phyloP scores from a whole-genome alignment of 1,140 invertebrate genomes.

The Sipha flava region DNA sequence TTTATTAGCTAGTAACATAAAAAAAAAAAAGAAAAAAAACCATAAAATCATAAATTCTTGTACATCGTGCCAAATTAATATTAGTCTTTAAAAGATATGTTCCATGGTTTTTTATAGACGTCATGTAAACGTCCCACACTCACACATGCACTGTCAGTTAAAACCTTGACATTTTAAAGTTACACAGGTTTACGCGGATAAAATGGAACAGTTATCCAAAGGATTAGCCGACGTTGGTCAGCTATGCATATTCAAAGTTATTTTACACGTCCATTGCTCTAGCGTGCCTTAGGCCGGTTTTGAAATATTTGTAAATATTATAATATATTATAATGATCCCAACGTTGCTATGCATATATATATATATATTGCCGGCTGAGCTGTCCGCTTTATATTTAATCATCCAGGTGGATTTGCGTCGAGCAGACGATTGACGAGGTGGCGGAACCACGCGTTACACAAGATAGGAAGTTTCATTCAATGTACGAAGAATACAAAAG shows the following conservation, averaged over 20 bases:
- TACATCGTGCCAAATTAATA: slow-evolving; percentile 13
- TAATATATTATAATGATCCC: not conserved
- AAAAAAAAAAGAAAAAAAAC: not conserved
- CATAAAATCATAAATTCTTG: slow-evolving; percentile 6
- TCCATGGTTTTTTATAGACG: slow-evolving; percentile 6
- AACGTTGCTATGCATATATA: not conserved
- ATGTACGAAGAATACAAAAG: not conserved
- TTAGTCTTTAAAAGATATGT: not conserved
- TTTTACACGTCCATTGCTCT: not conserved
- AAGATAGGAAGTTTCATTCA: not conserved
- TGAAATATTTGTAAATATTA: not conserved
- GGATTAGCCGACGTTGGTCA: not conserved
- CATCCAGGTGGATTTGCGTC: not conserved
- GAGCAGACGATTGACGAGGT: not conserved
- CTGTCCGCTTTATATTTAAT: slow-evolving; percentile 11
- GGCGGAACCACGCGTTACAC: not conserved
- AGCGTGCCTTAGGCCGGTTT: not conserved
- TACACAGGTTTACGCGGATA: not conserved
- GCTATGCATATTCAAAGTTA: not conserved
- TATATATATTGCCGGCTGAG: not conserved
- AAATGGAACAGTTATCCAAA: slow-evolving; percentile 24
- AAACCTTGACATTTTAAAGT: slow-evolving; percentile 22
- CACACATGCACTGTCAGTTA: not conserved
- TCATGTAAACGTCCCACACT: slow-evolving; percentile 17
- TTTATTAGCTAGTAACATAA: not conserved